Evolutionary conservation across 1,140 invertebrate genomes (phyloP).

Genomic region (Akabosia matsudoensis): DNA sequence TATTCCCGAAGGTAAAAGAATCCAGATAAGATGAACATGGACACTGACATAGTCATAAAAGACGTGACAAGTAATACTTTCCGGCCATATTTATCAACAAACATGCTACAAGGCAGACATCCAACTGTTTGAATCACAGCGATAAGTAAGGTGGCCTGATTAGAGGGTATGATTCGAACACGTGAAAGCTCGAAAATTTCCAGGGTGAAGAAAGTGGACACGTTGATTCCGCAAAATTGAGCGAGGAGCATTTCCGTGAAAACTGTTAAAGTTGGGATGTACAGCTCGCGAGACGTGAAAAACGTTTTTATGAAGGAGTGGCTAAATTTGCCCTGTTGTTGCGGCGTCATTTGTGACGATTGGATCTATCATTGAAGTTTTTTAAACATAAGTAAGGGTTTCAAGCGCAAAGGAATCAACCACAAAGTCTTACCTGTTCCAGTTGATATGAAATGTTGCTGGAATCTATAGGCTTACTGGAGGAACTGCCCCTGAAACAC

Average conservation of each 20-base stretch:
- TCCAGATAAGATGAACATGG: constrained; percentile 30
- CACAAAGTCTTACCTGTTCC: background rate
- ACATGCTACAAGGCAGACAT: constrained; percentile 44
- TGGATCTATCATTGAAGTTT: too few relatives aligned
- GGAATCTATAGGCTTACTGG: too few relatives aligned
- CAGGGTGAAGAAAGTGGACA: constrained; percentile 79
- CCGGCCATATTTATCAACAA: constrained; percentile 51
- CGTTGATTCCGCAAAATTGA: constrained; percentile 77
- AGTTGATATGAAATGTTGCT: background rate
- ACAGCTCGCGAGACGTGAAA: background rate
- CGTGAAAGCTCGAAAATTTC: constrained; percentile 63
- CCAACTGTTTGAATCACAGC: constrained; percentile 46
- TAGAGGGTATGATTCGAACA: constrained; percentile 48
- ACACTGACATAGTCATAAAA: constrained; percentile 38
- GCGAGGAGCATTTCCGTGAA: constrained; percentile 77
- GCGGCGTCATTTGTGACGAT: too few relatives aligned
- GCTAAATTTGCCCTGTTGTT: too few relatives aligned
- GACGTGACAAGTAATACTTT: constrained; percentile 53
- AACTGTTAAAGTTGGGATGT: constrained; percentile 64
- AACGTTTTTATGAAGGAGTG: background rate
- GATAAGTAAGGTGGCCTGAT: constrained; percentile 55
- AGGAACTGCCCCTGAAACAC: too few relatives aligned
- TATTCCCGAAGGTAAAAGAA: constrained; percentile 26
- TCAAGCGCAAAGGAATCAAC: background rate
- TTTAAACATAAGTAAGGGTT: background rate